Evolutionary conservation across 2,797 vertebrate species (phyloP).

Genomic region (Harpagifer antarcticus): DNA sequence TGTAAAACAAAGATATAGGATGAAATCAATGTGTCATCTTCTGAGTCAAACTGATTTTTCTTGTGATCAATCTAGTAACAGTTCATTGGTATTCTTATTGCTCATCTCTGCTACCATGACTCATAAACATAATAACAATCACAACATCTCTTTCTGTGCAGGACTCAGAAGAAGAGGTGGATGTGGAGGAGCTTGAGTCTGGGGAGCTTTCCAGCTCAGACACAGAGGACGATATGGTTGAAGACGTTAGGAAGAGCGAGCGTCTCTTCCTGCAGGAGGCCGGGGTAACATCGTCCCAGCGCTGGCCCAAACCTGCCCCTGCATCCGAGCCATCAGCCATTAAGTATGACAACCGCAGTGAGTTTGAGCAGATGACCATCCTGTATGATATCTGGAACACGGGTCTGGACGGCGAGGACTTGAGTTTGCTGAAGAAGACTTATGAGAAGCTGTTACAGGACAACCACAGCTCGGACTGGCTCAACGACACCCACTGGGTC

Average conservation of each 20-base stretch:
- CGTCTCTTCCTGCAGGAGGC: conserved; percentile 86
- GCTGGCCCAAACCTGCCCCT: conserved; percentile 61
- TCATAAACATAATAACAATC: too few relatives aligned
- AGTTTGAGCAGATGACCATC: conserved; percentile 97
- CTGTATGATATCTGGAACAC: conserved; percentile 96
- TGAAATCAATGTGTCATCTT: not conserved
- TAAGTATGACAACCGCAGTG: conserved; percentile 86
- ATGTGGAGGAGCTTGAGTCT: conserved; percentile 87
- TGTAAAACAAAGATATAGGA: not conserved
- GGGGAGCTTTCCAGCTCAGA: conserved; percentile 86
- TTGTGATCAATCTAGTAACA: not conserved
- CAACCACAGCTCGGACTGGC: conserved; percentile 91
- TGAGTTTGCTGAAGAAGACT: conserved; percentile 87
- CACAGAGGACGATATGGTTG: conserved; percentile 79
- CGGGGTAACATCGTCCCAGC: conserved; percentile 69
- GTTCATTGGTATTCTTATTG: not conserved
- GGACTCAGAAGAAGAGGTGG: conserved; percentile 85
- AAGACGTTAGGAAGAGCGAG: conserved; percentile 87
- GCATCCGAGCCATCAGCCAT: not conserved
- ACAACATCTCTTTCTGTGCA: conserved; percentile 35
- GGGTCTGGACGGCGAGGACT: conserved; percentile 91
- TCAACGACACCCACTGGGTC: conserved; percentile 98
- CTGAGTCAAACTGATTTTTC: not conserved
- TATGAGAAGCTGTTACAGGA: conserved; percentile 92
- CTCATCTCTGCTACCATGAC: not conserved